These are phyloP conservation scores for Sitta carolinensis DNA, from an alignment of 2,797 vertebrate species.

Conservation along the genomic window DNA sequence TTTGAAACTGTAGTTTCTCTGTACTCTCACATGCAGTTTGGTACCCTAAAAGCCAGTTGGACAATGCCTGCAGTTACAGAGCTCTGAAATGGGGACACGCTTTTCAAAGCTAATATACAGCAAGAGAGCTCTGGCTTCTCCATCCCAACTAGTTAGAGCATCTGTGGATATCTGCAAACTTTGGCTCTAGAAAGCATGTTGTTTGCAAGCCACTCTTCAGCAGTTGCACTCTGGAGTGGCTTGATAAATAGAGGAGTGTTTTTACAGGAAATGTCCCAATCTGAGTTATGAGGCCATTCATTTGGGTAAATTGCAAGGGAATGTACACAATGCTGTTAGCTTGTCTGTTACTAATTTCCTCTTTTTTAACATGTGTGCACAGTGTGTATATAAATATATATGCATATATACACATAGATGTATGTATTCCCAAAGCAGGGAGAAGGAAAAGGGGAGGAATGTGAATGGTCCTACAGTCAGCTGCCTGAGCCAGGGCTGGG, in stretches of 20 bases:
- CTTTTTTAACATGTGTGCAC: background rate
- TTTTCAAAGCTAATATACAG: background rate
- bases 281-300: conserved; percentile 2
- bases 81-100: fast-evolving
- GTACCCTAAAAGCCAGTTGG: background rate
- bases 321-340: background rate
- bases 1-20: background rate
- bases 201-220: background rate
- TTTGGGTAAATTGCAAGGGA: background rate
- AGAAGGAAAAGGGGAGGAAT: background rate
- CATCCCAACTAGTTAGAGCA: background rate
- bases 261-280: conserved; percentile 21
- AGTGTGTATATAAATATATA: background rate
- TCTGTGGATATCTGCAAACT: background rate
- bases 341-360: background rate
- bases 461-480: background rate
- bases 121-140: background rate
- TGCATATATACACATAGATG: background rate
- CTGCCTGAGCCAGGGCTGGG: background rate
- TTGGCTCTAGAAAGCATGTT: background rate
- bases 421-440: background rate
- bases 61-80: background rate
- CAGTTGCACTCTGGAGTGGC: background rate
- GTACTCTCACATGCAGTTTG: background rate
- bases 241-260: conserved; percentile 11